Evolutionary conservation across 2,888 invertebrate genomes (phyloP), one percentile per base, ranked within the genome.

Genomic region (Epiblema foenella): DNA sequence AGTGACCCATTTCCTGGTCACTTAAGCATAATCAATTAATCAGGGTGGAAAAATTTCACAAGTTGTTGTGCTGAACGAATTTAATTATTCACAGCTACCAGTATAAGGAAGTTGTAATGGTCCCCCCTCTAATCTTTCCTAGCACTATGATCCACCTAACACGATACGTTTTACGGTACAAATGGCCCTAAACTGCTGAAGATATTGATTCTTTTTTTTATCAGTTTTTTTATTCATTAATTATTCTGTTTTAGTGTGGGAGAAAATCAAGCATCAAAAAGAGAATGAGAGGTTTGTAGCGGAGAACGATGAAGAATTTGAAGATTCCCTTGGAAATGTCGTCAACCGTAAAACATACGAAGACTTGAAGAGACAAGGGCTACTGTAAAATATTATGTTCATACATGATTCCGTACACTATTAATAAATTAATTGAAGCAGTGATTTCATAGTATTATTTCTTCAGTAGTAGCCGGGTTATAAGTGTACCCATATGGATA

Each of bases 311-410:
- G 99, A 99, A 90, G 99, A 99, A 84, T 99, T 97, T 90, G 99
- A 99, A 92, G 99, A 99, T 94, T 98, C 99, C 0, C 95, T 96
- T 79, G 99, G 99, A 15, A 99, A 99, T 94, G 99, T 99, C 17
- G 99, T 99, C 1, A 99, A 98, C 90, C 96, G 98, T 76, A 99
- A 99, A 89, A 99, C 99, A 0, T 99, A 96, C 82, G 99, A 99
- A 87, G 99, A 99, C 95, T 95, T 99, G 78, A 99, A 99, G 89
- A 94, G 99, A 84, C 99, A 99, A 93, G 99, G 99, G 63, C 95
- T 99, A 73, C 94, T 99, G 74, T 99, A 95, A 95, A 57, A 20
- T 15, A 39, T 39, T n/a, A 54, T 64, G 17, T 29, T 4, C n/a
- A n/a, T 24, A 29, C 17, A 46, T 29, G 11, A 29, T n/a, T 24